Evolutionary conservation across 1,140 invertebrate genomes (phyloP).

Genomic region (Telenomus remus): DNA sequence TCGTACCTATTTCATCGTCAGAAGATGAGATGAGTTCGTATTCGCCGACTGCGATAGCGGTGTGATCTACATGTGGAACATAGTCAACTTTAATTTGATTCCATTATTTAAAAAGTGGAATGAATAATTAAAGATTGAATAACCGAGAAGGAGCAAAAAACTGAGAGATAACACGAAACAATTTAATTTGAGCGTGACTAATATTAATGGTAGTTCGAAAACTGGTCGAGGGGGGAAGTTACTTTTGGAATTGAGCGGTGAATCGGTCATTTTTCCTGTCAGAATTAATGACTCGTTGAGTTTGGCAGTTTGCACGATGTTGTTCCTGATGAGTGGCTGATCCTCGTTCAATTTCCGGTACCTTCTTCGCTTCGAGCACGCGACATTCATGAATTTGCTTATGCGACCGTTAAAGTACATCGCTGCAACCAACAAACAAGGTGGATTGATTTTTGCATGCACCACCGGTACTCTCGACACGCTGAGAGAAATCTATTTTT

Average conservation of each 20-base stretch:
- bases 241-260: constrained; percentile 28
- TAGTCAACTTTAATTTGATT: not conserved
- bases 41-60: constrained; percentile 48
- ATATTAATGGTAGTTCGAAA: no score
- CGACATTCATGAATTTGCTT: constrained; percentile 59
- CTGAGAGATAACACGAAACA: no score
- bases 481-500: constrained; percentile 26
- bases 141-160: no score
- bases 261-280: constrained; percentile 47
- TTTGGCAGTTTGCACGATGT: constrained; percentile 30
- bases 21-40: constrained; percentile 49
- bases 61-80: constrained; percentile 39
- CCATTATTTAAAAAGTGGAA: not conserved
- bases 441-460: constrained; percentile 14
- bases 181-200: no score
- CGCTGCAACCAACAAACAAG: constrained; percentile 62
- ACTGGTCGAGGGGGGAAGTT: constrained; percentile 9
- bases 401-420: constrained; percentile 72
- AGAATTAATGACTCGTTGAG: constrained; percentile 44
- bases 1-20: constrained; percentile 46
- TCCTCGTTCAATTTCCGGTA: constrained; percentile 68
- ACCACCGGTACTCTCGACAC: constrained; percentile 33
- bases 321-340: constrained; percentile 64
- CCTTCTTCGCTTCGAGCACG: constrained; percentile 53
- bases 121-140: no score